Evolutionary conservation across 2,113 vertebrate genomes (phyloP).

Genomic region (Gobius niger): DNA sequence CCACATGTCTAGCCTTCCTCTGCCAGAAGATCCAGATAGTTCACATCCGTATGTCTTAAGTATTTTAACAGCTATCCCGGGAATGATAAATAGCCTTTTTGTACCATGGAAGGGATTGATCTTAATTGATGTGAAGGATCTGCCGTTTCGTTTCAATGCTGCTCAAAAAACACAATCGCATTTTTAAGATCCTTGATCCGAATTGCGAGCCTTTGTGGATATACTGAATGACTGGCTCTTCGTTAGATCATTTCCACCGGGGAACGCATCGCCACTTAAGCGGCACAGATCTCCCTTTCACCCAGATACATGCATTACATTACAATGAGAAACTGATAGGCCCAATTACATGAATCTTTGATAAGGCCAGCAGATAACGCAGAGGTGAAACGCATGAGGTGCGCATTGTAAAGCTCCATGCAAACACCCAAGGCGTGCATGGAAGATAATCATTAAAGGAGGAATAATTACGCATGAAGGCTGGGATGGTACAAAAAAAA

Average conservation of each 20-base stretch:
- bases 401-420: background rate
- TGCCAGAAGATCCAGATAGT: no score
- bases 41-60: no score
- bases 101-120: no score
- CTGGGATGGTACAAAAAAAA: conserved; percentile 11
- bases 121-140: no score
- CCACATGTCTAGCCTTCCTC: no score
- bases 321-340: conserved; percentile 40
- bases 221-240: conserved; percentile 49
- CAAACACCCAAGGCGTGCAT: background rate
- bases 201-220: conserved; percentile 37
- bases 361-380: conserved; percentile 12
- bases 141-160: no score
- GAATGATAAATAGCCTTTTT: no score
- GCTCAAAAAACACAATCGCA: no score
- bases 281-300: conserved; percentile 32
- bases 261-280: conserved; percentile 33
- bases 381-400: conserved; percentile 7
- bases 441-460: conserved; percentile 13
- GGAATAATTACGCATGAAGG: conserved; percentile 23
- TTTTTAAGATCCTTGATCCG: conserved; percentile 15
- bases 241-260: conserved; percentile 41
- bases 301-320: conserved; percentile 15
- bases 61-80: no score
- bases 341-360: conserved; percentile 12